phyloP scores from a whole-genome alignment of 2,113 vertebrate genomes.

The Epinephelus cyanopodus region DNA sequence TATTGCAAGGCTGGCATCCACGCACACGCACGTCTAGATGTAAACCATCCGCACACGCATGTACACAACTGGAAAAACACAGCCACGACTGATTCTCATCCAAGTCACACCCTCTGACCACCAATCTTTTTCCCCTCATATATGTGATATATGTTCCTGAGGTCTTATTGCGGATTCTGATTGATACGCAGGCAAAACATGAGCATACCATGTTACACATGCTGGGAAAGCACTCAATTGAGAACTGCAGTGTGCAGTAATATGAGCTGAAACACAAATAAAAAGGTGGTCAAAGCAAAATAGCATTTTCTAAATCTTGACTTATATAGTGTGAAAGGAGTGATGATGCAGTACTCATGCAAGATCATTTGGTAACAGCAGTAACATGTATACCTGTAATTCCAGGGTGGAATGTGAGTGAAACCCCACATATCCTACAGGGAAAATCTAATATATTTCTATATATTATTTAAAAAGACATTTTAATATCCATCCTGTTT shows the following conservation, averaged over 20 bases:
- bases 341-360: not conserved
- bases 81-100: slow-evolving; percentile 40
- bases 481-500: no score
- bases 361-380: not conserved
- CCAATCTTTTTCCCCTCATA: slow-evolving; percentile 28
- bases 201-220: not conserved
- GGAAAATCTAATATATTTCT: not conserved
- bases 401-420: not conserved
- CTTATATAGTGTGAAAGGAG: not conserved
- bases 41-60: slow-evolving; percentile 50
- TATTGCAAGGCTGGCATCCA: slow-evolving; percentile 47
- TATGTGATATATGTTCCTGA: slow-evolving; percentile 33
- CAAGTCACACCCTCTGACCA: slow-evolving; percentile 61
- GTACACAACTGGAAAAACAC: slow-evolving; percentile 67
- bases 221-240: slow-evolving; percentile 15
- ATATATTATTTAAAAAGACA: no score
- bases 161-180: slow-evolving; percentile 47
- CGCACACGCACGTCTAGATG: slow-evolving; percentile 12
- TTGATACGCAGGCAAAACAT: slow-evolving; percentile 35
- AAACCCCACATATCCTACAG: not conserved
- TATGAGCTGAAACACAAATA: not conserved
- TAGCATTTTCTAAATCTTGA: not conserved
- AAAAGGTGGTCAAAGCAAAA: not conserved
- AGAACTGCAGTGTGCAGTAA: not conserved
- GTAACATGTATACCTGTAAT: not conserved